phyloP scores from a whole-genome alignment of 1,140 invertebrate genomes.

The Aphelenchoides fujianensis region DNA sequence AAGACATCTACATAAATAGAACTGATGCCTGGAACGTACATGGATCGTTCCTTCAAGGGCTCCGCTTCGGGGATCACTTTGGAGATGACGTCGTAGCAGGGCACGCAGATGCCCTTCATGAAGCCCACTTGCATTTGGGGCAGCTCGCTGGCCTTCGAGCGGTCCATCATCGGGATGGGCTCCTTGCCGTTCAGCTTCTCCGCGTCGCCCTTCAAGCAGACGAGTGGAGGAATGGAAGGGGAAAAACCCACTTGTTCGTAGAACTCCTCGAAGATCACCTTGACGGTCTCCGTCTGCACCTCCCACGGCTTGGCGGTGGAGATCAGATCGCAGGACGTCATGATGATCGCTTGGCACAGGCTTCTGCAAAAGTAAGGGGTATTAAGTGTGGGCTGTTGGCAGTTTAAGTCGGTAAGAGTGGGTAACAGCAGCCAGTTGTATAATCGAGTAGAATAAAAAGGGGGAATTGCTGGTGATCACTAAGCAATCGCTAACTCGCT shows the following conservation, averaged over 20 bases:
- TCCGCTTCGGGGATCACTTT: constrained; percentile 72
- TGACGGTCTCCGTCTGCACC: constrained; percentile 76
- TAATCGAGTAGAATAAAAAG: neutral
- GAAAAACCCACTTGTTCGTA: constrained; percentile 71
- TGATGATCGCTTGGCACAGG: constrained; percentile 73
- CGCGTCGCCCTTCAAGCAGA: constrained; percentile 69
- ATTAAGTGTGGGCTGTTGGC: no score
- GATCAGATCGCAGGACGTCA: constrained; percentile 79
- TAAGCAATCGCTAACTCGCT: no score
- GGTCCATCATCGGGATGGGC: constrained; percentile 80
- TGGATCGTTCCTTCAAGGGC: constrained; percentile 71
- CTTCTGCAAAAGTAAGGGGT: constrained; percentile 63
- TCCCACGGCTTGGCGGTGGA: constrained; percentile 80
- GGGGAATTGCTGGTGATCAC: no score
- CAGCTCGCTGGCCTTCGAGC: constrained; percentile 72
- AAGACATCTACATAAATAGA: no score
- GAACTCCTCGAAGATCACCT: constrained; percentile 81
- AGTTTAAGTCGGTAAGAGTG: neutral
- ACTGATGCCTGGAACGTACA: constrained; percentile 61
- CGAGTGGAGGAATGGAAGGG: neutral
- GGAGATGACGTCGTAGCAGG: constrained; percentile 73
- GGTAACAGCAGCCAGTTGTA: no score
- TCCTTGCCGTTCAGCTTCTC: constrained; percentile 71
- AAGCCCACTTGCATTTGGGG: constrained; percentile 63
- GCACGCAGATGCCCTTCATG: constrained; percentile 72